Conservation (phyloP, 2,888 invertebrate genomes). For the Polia nebulosa region DNA sequence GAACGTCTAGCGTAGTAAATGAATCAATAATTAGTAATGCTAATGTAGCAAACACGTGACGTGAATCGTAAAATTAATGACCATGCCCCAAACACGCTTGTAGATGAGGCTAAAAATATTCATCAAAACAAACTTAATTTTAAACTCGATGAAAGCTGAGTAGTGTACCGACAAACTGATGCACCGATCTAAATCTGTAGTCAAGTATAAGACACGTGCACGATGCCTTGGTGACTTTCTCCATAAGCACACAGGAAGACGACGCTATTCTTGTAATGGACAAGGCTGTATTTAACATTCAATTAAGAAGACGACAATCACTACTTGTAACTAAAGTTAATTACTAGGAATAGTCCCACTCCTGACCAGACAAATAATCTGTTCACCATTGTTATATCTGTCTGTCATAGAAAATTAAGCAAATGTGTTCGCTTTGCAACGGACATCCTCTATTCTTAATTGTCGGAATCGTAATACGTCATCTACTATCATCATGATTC, state of each 20-base stretch:
- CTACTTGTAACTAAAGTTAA: conserved; percentile 14
- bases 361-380: conserved; percentile 6
- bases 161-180: conserved; percentile 26
- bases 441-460: neutral
- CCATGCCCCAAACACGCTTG: conserved; percentile 16
- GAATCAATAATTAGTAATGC: conserved; percentile 13
- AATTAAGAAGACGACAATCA: neutral
- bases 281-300: neutral
- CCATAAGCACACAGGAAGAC: conserved; percentile 20
- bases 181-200: conserved; percentile 42
- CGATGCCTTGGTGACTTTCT: conserved; percentile 9
- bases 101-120: conserved; percentile 34
- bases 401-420: neutral
- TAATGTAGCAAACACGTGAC: conserved; percentile 24
- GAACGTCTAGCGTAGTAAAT: conserved; percentile 33
- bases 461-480: neutral
- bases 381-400: conserved; percentile 4
- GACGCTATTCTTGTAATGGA: conserved; percentile 15
- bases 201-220: conserved; percentile 15
- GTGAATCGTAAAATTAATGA: conserved; percentile 26
- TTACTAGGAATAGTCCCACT: neutral
- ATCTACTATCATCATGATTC: neutral
- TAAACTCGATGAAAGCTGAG: conserved; percentile 12
- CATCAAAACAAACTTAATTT: conserved; percentile 27
- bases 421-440: neutral